phyloP scores from a whole-genome alignment of 2,797 vertebrate genomes.

The Sus cebifrons region DNA sequence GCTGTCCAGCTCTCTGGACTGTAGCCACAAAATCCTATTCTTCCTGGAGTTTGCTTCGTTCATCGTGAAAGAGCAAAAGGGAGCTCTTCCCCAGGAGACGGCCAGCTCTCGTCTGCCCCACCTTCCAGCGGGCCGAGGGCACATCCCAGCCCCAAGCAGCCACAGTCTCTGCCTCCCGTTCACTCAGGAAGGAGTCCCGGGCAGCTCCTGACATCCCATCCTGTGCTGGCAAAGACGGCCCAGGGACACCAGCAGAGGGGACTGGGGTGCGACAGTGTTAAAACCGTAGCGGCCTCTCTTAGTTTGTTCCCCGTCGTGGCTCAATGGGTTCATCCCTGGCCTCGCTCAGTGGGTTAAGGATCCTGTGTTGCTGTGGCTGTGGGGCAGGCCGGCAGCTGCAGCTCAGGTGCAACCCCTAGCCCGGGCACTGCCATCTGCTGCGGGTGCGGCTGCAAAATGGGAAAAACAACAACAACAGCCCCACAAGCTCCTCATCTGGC shows the following conservation, averaged over 20 bases:
- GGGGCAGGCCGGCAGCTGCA: no score
- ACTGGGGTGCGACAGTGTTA: neutral
- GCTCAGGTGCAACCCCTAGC: no score
- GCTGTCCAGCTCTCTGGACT: no score
- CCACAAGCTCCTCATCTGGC: neutral
- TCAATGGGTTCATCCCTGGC: no score
- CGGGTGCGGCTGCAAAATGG: no score
- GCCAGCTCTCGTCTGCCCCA: neutral
- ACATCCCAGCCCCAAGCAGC: rapidly evolving
- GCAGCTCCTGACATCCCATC: neutral
- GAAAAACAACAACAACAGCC: no score
- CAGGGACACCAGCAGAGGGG: rapidly evolving
- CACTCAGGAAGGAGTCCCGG: neutral
- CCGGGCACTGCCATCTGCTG: no score
- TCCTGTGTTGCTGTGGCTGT: no score
- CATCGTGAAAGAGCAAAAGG: neutral
- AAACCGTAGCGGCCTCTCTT: neutral
- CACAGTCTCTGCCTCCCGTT: neutral
- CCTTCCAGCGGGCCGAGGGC: neutral
- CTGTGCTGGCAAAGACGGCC: neutral
- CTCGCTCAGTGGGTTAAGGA: no score
- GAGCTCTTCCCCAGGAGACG: neutral
- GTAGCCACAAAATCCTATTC: neutral
- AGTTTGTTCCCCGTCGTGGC: no score
- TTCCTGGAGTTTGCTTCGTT: neutral